Conservation (phyloP, 1,140 invertebrate species). For the Rhynchophorus ferrugineus region DNA sequence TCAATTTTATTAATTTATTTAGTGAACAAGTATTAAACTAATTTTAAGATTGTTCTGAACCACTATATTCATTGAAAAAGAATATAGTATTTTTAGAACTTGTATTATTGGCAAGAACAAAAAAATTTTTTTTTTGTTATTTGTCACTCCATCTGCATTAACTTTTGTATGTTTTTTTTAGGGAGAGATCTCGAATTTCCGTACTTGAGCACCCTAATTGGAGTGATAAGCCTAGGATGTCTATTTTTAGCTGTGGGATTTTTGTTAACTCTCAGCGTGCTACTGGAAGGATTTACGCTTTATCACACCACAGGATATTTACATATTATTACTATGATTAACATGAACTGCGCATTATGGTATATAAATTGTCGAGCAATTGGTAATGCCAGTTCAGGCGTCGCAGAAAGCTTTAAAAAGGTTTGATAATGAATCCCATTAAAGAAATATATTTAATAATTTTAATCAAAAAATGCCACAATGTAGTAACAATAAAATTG, state of each 20-base stretch:
- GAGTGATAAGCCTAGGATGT: slow-evolving; percentile 51
- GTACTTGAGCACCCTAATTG: slow-evolving; percentile 47
- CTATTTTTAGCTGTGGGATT: slow-evolving; percentile 49
- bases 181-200: slow-evolving; percentile 51
- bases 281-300: slow-evolving; percentile 52
- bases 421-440: slow-evolving; percentile 17
- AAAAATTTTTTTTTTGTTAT: too few species aligned
- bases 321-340: slow-evolving; percentile 57
- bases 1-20: too few species aligned
- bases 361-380: slow-evolving; percentile 56
- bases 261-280: slow-evolving; percentile 46
- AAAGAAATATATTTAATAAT: not conserved
- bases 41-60: too few species aligned
- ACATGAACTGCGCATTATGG: slow-evolving; percentile 58
- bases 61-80: too few species aligned
- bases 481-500: too few species aligned
- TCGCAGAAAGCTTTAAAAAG: slow-evolving; percentile 37
- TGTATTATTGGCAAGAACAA: too few species aligned
- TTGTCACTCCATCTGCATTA: too few species aligned
- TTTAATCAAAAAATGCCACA: too few species aligned
- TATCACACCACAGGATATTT: slow-evolving; percentile 53
- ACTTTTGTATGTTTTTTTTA: slow-evolving; percentile 25
- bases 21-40: too few species aligned
- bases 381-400: slow-evolving; percentile 44
- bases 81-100: too few species aligned